These are phyloP conservation scores for Callimorpha dominula DNA, from an alignment of 2,888 invertebrate genomes.

Conservation along the genomic window DNA sequence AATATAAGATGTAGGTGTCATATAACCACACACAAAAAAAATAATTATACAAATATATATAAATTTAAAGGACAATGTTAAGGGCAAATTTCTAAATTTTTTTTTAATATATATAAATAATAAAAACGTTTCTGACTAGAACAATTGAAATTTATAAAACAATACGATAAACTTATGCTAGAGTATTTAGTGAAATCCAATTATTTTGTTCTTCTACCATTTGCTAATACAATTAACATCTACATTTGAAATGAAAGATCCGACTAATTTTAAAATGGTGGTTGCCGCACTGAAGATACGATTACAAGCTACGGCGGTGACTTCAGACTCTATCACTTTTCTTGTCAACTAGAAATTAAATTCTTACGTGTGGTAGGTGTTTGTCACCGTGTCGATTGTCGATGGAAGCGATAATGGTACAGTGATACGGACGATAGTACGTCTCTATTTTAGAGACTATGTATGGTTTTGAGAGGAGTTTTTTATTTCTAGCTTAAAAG, in stretches of 20 bases:
- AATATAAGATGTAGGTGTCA: too few species aligned
- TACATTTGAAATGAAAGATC: slow-evolving; percentile 13
- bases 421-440: slow-evolving; percentile 13
- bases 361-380: slow-evolving; percentile 43
- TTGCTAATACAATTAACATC: neutral
- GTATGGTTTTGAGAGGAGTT: slow-evolving; percentile 19
- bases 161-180: too few species aligned
- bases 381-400: slow-evolving; percentile 34
- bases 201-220: neutral
- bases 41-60: too few species aligned
- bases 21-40: too few species aligned
- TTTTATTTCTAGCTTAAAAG: too few species aligned
- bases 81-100: too few species aligned
- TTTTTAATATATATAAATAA: too few species aligned
- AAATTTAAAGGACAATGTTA: neutral
- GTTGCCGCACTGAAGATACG: slow-evolving; percentile 63
- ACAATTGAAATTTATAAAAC: too few species aligned
- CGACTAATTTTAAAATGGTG: slow-evolving; percentile 24
- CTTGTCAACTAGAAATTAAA: slow-evolving; percentile 56
- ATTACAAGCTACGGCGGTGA: slow-evolving; percentile 60
- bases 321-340: slow-evolving; percentile 56
- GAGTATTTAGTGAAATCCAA: neutral
- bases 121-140: too few species aligned
- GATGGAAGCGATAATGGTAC: slow-evolving; percentile 40
- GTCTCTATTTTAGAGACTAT: slow-evolving; percentile 36